Conservation (phyloP, 2,888 invertebrate species). For the Rugalucina vietnamica region DNA sequence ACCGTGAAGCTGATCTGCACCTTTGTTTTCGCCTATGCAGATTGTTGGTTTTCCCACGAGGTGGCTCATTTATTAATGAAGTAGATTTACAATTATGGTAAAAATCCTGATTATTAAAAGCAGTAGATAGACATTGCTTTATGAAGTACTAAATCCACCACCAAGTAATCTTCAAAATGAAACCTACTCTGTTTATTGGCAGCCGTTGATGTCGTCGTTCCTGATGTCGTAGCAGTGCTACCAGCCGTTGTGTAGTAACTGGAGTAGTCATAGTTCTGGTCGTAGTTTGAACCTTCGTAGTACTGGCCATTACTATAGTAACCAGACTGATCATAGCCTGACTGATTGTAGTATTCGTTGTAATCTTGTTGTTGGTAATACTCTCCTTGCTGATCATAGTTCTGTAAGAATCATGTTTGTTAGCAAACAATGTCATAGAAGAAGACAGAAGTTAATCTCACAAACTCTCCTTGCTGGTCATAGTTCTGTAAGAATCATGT, state of each 20-base stretch:
- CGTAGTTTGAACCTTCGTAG: constrained; percentile 52
- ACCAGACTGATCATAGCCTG: constrained; percentile 62
- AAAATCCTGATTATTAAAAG: too few species aligned
- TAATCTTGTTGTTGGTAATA: constrained; percentile 64
- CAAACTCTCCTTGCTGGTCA: too few species aligned
- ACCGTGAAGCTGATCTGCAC: too few species aligned
- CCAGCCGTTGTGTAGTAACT: constrained; percentile 60
- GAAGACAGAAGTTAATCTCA: too few species aligned
- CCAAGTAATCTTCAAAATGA: not conserved
- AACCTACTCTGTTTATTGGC: constrained; percentile 21
- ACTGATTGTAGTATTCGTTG: constrained; percentile 26
- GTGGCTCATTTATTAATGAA: too few species aligned
- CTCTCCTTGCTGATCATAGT: constrained; percentile 57
- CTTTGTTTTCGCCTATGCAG: too few species aligned
- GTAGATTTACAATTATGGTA: too few species aligned
- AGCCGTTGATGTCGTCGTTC: not conserved
- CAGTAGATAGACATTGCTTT: too few species aligned
- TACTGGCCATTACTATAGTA: constrained; percentile 63
- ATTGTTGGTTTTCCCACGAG: too few species aligned
- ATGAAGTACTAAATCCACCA: too few species aligned
- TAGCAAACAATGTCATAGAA: too few species aligned
- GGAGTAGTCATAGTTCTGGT: constrained; percentile 72
- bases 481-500: too few species aligned
- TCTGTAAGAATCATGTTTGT: constrained; percentile 10
- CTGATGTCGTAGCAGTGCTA: constrained; percentile 29